Conservation (phyloP, 2,888 invertebrate genomes). For the Ectemnius cavifrons region DNA sequence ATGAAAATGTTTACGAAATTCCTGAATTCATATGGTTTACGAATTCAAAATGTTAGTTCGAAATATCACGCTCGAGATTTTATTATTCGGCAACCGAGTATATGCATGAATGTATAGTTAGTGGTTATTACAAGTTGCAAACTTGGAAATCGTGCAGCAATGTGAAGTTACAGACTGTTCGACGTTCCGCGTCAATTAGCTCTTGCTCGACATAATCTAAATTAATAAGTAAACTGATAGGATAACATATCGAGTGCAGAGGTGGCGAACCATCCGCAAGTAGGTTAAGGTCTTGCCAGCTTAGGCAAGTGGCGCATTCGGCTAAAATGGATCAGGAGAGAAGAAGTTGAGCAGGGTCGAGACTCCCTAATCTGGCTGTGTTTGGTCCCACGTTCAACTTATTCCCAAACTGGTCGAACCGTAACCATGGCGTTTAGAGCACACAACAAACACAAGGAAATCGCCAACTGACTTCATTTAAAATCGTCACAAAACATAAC, state of each 20-base stretch:
- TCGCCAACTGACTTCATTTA: too few species aligned
- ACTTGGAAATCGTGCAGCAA: too few species aligned
- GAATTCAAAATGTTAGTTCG: too few species aligned
- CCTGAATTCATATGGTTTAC: too few species aligned
- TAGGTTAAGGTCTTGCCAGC: slow-evolving; percentile 66
- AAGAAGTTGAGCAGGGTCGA: slow-evolving; percentile 43
- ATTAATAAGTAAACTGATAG: slow-evolving; percentile 77
- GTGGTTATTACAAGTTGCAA: too few species aligned
- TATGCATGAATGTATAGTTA: too few species aligned
- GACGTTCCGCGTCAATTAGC: slow-evolving; percentile 72
- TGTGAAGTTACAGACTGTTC: slow-evolving; percentile 9
- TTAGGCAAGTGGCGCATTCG: slow-evolving; percentile 73
- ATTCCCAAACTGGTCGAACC: slow-evolving; percentile 2
- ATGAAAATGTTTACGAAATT: too few species aligned
- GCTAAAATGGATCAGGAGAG: slow-evolving; percentile 72
- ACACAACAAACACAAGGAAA: background rate
- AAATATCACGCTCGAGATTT: too few species aligned
- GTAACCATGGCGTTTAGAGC: background rate
- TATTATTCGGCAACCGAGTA: too few species aligned
- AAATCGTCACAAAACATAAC: too few species aligned
- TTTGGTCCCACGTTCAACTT: background rate
- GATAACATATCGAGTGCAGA: slow-evolving; percentile 66
- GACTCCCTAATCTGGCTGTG: slow-evolving; percentile 24
- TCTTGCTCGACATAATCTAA: slow-evolving; percentile 76
- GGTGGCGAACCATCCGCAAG: slow-evolving; percentile 65